Base-by-base conservation (phyloP, 2,888 invertebrate species). In the Nomada goodeniana region DNA sequence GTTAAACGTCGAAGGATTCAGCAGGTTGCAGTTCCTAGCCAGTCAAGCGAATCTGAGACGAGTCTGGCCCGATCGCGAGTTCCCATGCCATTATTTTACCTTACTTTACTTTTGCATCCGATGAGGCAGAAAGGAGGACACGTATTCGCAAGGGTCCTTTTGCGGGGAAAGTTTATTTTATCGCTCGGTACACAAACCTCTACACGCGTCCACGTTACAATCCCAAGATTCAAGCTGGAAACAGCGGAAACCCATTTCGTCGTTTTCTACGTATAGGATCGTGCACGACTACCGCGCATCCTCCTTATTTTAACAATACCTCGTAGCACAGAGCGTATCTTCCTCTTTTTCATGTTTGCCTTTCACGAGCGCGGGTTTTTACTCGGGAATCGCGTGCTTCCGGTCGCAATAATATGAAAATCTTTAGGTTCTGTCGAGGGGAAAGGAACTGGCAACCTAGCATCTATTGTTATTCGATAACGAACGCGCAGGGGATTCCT, bases 71-170 rank as follows among this genome's bases (percentile, higher is more conserved):
- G 83, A 61, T 81, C 89, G 60, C 84, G 82, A 83, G 79, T 90
- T 89, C 89, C 87, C 89, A 86, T 89, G 87, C 88, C 86, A 89
- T 89, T 86, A 88, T 82, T 80, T 79, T 65, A 76, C 81, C 81
- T 83, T 82, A 83, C 86, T 71, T 89, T 84, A 86, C 87, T 89
- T 88, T 88, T 87, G 84, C 87, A 83, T 88, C 84, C 86, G 88
- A 89, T 82, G 82, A 76, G 76, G 83, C 89, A 84, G 87, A 88
- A 89, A 90, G 80, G 82, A 73, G 86, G 85, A 82, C 88, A 85
- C 86, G 80, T 83, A 80, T 74, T 86, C 84, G 67, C 74, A 68
- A 67, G 77, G 78, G 78, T 87, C 83, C 83, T 85, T 88, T 89
- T 84, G 82, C 80, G 79, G 82, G 44, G 81, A 87, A 88, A 90